phyloP scores from a whole-genome alignment of 2,888 invertebrate species.

The Luperina testacea region DNA sequence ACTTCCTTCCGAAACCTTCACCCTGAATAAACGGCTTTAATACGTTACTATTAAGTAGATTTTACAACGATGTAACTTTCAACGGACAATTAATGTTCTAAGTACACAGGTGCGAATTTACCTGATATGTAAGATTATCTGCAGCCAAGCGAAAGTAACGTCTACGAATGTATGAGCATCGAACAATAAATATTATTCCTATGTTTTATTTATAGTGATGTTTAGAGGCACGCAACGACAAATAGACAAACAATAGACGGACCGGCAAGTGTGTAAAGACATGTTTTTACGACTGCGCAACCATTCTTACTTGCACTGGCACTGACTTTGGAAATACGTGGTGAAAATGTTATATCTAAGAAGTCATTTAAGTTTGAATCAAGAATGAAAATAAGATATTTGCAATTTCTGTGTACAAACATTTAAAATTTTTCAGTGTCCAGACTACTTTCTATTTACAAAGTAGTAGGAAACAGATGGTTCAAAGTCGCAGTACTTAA shows the following conservation, averaged over 20 bases:
- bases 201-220: conserved; percentile 44
- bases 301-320: conserved; percentile 13
- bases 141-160: conserved; percentile 44
- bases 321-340: background rate
- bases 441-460: background rate
- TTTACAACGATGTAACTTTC: conserved; percentile 18
- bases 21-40: conserved; percentile 21
- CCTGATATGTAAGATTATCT: conserved; percentile 10
- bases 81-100: conserved; percentile 25
- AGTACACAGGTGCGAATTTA: conserved; percentile 38
- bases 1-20: conserved; percentile 28
- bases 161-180: conserved; percentile 41
- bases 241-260: conserved; percentile 44
- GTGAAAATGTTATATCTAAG: conserved; percentile 2
- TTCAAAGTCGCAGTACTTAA: background rate
- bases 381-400: background rate
- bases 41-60: conserved; percentile 7
- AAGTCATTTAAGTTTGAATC: background rate
- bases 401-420: background rate
- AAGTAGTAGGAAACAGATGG: background rate
- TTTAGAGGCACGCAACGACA: conserved; percentile 49
- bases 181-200: conserved; percentile 50
- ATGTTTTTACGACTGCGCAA: conserved; percentile 34
- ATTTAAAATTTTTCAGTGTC: background rate
- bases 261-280: conserved; percentile 21